Evolutionary conservation across 2,113 vertebrate species (phyloP), one percentile per base, ranked within the genome.

Genomic region (Ahaetulla prasina): DNA sequence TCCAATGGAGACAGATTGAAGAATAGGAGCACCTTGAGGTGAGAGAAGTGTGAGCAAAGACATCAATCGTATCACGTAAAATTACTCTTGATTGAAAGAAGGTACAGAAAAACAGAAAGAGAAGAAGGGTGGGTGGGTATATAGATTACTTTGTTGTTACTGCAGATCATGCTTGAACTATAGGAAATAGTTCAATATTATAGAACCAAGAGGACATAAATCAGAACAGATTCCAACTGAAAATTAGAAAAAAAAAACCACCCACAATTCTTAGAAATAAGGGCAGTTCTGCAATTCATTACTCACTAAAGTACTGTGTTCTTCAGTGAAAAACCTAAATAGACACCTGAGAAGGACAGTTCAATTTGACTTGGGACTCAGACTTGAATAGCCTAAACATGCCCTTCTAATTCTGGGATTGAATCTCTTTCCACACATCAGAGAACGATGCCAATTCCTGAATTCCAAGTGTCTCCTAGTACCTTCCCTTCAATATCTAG

Each of bases 391-490:
- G 16, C 16, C 18, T 80, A 80, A 39, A 20, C 2, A 80, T 22
- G 35, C 14, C 35, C 14, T 39, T 22, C 16, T 80, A 80, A 80
- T 20, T 20, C 35, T 80, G 2, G 9, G 68, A 74, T 18, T 74
- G 35, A 80, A 80, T 39, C 35, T 39, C 18, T 20, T 60, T 45
- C 7, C 57, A 16, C 27, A 18, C 25, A 60, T 25, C 53, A 55
- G 52, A 54, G 35, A 88, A 55, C 55, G 53, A 6, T 88, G 52
- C 39, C 30, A 22, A 16, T 35, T 49, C 9, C 53, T 92, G 95
- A 96, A 96, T 96, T 93, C 95, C 94, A 95, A 94, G 87, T 94
- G 95, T 95, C 94, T 94, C 96, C 94, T 89, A 52, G n/a, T 7
- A 89, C 63, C 92, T 92, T 3, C 57, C 6, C 91, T 45, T 93